Base-by-base conservation (phyloP, 35 echinoderm and acorn worm genomes). In the Hemicentrotus pulcherrimus region DNA sequence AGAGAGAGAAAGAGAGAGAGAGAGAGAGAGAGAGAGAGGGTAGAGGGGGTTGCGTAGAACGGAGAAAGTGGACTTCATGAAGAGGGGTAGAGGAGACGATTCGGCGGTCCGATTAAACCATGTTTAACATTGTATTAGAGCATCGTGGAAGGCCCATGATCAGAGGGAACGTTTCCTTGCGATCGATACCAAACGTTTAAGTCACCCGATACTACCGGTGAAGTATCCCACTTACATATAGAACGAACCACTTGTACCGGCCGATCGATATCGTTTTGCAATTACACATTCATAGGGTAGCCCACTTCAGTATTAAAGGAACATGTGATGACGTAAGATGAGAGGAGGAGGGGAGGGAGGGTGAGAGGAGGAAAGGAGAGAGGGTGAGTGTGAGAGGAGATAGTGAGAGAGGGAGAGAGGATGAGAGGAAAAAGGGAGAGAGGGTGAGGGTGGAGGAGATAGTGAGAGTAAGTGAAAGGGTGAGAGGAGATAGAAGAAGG, bases 181-280 rank as follows among this genome's bases (percentile, higher is more conserved):
- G 65, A 78, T 78, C 65, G 65, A 78, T 78, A 78, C 28, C 19
- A n/a, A 78, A 4, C 22, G 65, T 22, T 78, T 7, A 78, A n/a
- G 65, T 78, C 65, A 78, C 5, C 22, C 65, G 65, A 78, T 78
- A 78, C 65, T 78, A 78, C 18, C 7, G 24, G 65, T 78, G 65
- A n/a, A 78, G 65, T 78, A 78, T 4, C 65, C 65, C 7, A 78
- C 65, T 18, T 78, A 24, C 24, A 78, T 78, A 28, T 22, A 78
- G 6, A 22, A 78, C 65, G 7, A 78, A 78, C 65, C 65, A 78
- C 65, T 78, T 78, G 65, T 78, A 78, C 19, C 19, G 4, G 5
- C 6, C 65, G 65, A 78, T 78, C 65, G 65, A 78, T 78, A 78
- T 78, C 65, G 65, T 78, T 78, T 78, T 78, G 65, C 65, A 78